These are phyloP conservation scores for Heliconius aoede DNA, from an alignment of 2,888 invertebrate species.

Conservation along the genomic window DNA sequence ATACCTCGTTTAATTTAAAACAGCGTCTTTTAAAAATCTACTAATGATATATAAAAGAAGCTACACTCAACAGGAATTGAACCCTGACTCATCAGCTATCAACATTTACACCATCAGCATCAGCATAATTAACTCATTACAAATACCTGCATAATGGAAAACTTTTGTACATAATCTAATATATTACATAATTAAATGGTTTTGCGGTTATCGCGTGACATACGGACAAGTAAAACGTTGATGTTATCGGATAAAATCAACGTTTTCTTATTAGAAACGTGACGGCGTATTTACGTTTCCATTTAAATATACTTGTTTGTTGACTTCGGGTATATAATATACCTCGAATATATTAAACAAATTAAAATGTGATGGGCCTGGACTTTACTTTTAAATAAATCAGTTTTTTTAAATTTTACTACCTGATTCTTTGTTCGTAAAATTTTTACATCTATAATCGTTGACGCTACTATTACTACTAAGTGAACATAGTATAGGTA, in stretches of 20 bases:
- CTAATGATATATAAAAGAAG: too few species aligned
- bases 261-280: conserved; percentile 16
- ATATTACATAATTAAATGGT: conserved; percentile 2
- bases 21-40: too few species aligned
- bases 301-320: not conserved
- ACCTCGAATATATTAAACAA: not conserved
- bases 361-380: too few species aligned
- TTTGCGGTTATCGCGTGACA: conserved; percentile 19
- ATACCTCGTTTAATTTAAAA: not conserved
- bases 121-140: not conserved
- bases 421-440: too few species aligned
- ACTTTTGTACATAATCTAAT: not conserved
- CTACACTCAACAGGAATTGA: not conserved
- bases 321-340: too few species aligned
- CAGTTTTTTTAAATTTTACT: too few species aligned
- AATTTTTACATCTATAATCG: too few species aligned
- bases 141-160: not conserved
- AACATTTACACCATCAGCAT: not conserved
- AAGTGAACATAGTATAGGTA: too few species aligned
- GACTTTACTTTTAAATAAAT: too few species aligned
- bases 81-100: not conserved
- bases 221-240: not conserved
- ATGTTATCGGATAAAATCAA: not conserved
- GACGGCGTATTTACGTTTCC: conserved; percentile 8
- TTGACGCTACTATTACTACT: too few species aligned